These are phyloP conservation scores for Megamerina dolium DNA, from an alignment of 2,888 invertebrate species.

Conservation along the genomic window DNA sequence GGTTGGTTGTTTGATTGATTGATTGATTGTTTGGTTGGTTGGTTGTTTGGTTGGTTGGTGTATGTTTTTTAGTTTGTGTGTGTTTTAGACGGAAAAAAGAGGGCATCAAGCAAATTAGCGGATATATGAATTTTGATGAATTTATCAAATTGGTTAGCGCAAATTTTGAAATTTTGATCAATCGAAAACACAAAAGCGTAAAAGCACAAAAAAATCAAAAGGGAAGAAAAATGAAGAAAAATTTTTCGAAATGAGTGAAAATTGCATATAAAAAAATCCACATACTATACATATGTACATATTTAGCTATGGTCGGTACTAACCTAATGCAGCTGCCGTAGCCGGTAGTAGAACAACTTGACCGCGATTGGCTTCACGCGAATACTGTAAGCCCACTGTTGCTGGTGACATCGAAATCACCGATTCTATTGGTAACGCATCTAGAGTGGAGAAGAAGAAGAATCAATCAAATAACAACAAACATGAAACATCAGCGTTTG, in stretches of 20 bases:
- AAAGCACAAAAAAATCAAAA: too few species aligned
- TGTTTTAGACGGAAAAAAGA: constrained; percentile 11
- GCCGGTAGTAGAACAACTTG: constrained; percentile 75
- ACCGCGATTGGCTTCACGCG: constrained; percentile 78
- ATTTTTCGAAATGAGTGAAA: too few species aligned
- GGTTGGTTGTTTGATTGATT: constrained; percentile 7
- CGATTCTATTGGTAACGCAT: constrained; percentile 67
- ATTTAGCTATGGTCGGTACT: too few species aligned
- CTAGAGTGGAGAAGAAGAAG: constrained; percentile 43
- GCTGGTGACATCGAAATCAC: constrained; percentile 66
- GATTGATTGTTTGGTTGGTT: not conserved
- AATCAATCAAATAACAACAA: not conserved
- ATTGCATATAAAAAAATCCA: too few species aligned
- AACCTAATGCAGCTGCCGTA: constrained; percentile 57
- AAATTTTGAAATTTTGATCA: too few species aligned
- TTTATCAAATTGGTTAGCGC: not conserved
- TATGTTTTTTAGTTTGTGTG: too few species aligned
- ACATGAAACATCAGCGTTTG: too few species aligned
- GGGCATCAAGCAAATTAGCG: constrained; percentile 15
- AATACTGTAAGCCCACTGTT: constrained; percentile 78
- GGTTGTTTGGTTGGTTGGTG: too few species aligned
- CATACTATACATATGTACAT: too few species aligned
- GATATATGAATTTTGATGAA: constrained; percentile 12
- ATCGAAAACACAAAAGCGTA: too few species aligned
- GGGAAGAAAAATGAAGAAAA: too few species aligned